A percentile compares a stretch with the other conserved stretches of the same genome.
Evolutionary conservation across 2,113 vertebrate species (phyloP).

Genomic region (Gallinago paraguaiae): DNA sequence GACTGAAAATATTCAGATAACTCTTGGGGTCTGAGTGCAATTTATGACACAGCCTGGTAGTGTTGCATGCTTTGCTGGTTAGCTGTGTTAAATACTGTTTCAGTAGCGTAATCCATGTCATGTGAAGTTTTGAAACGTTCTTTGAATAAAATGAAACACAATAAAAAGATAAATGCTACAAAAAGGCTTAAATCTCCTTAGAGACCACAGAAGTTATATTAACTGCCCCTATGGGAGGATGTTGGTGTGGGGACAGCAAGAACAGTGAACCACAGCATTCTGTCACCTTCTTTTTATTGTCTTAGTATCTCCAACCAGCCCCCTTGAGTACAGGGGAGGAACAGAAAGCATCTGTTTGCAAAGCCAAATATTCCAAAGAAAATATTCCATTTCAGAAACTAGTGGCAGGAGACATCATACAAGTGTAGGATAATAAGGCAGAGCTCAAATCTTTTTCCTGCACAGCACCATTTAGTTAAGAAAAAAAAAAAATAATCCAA

Average conservation of each 20-base stretch:
- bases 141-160: slow-evolving; percentile 4
- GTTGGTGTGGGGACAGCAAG: slow-evolving; percentile 2
- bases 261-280: slow-evolving; percentile 36
- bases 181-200: not conserved
- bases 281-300: slow-evolving; percentile 61
- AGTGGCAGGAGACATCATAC: slow-evolving; percentile 13
- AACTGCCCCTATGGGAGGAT: not conserved
- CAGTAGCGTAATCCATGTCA: not conserved
- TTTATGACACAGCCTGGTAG: not conserved
- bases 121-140: not conserved
- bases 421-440: slow-evolving; percentile 35
- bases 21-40: slow-evolving; percentile 4
- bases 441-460: slow-evolving; percentile 15
- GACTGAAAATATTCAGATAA: not conserved
- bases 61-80: slow-evolving; percentile 45
- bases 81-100: slow-evolving; percentile 15
- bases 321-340: slow-evolving; percentile 22
- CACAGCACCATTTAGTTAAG: slow-evolving; percentile 51
- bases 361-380: slow-evolving; percentile 41
- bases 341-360: slow-evolving; percentile 35
- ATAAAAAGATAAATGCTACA: slow-evolving; percentile 36
- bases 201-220: not conserved
- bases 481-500: not conserved
- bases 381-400: slow-evolving; percentile 15
- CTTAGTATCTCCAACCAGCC: slow-evolving; percentile 11